Evolutionary conservation across 2,888 invertebrate genomes (phyloP).

Genomic region (Eudasyphora cyanicolor): DNA sequence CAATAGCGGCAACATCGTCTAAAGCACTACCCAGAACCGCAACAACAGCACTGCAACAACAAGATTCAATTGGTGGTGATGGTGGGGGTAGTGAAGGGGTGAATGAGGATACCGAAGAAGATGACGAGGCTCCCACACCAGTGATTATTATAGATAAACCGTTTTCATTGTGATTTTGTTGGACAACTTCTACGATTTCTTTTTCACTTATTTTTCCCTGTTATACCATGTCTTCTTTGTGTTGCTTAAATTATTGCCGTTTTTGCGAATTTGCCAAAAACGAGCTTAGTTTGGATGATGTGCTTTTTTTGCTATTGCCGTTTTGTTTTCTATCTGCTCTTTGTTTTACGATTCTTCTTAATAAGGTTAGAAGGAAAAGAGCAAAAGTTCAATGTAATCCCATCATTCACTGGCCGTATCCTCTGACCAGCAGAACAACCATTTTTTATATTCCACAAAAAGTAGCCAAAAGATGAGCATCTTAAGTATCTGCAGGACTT

Average conservation of each 20-base stretch:
- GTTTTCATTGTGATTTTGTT: constrained; percentile 55
- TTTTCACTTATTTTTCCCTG: not conserved
- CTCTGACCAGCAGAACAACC: not conserved
- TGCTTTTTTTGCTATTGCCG: not conserved
- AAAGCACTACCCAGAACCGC: not conserved
- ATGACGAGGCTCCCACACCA: not conserved
- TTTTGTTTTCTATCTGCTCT: too few species aligned
- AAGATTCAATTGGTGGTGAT: not conserved
- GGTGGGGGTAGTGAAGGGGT: not conserved
- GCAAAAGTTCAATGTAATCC: not conserved
- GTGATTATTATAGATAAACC: constrained; percentile 45
- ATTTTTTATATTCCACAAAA: not conserved
- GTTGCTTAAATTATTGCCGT: not conserved
- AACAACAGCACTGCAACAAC: not conserved
- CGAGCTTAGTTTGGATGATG: not conserved
- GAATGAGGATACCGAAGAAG: too few species aligned
- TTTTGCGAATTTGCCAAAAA: not conserved
- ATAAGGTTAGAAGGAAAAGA: not conserved
- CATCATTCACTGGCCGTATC: constrained; percentile 58
- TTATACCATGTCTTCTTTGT: not conserved
- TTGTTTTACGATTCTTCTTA: constrained; percentile 12
- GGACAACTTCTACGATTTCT: too few species aligned
- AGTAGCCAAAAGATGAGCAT: not conserved
- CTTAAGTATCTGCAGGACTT: constrained; percentile 38
- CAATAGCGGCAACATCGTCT: not conserved